These are phyloP conservation scores for Meloidogyne chitwoodi DNA, from an alignment of 1,140 invertebrate genomes.

Conservation along the genomic window DNA sequence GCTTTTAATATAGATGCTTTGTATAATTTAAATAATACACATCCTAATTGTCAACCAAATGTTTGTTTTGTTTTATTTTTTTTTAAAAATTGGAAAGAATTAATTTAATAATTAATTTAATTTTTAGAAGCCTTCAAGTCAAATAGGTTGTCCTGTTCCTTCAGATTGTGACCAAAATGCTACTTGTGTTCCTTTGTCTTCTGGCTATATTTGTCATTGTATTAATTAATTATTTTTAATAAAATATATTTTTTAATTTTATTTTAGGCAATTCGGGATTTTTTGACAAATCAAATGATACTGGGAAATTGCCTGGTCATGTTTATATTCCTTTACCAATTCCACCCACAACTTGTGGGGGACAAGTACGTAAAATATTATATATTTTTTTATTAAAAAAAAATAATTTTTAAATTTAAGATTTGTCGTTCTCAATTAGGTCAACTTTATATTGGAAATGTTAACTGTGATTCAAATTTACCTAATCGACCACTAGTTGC, in stretches of 20 bases:
- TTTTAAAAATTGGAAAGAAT: too few relatives aligned
- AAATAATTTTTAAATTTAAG: too few relatives aligned
- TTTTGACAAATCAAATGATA: background rate
- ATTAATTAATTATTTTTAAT: background rate
- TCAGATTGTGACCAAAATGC: constrained; percentile 7
- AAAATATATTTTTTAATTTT: background rate
- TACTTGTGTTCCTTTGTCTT: constrained; percentile 1
- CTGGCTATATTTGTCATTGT: constrained; percentile 14
- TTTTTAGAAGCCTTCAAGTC: background rate
- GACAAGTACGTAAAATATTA: constrained; percentile 52
- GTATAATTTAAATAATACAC: constrained; percentile 34
- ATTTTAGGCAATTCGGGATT: constrained; percentile 9
- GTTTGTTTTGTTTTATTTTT: too few relatives aligned
- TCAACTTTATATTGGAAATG: constrained; percentile 51
- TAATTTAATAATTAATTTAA: background rate
- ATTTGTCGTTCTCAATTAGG: constrained; percentile 47
- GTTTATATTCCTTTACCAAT: background rate
- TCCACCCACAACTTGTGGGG: background rate
- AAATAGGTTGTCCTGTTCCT: background rate
- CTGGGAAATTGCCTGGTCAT: background rate
- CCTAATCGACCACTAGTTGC: too few relatives aligned
- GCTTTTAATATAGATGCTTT: constrained; percentile 58
- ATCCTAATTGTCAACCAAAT: constrained; percentile 45
- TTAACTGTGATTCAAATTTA: too few relatives aligned
- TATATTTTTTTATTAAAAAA: too few relatives aligned